Conservation (phyloP, 2,888 invertebrate genomes). For the Gryllus longicercus region DNA sequence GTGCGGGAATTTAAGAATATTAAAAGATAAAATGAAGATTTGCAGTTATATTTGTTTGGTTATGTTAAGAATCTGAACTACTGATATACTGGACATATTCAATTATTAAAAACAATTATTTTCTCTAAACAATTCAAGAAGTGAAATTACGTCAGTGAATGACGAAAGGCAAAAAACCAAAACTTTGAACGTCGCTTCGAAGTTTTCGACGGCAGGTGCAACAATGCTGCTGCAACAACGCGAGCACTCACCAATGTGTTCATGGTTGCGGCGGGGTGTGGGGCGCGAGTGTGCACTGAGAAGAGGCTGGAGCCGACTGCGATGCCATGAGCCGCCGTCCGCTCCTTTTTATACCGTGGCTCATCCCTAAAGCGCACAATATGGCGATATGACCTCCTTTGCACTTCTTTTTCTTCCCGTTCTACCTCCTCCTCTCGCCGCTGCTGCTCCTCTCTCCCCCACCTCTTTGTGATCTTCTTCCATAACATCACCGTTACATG, state of each 20-base stretch:
- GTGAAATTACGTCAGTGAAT: too few relatives aligned
- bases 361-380: background rate
- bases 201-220: too few relatives aligned
- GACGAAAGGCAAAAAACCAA: too few relatives aligned
- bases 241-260: background rate
- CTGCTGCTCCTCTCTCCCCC: slow-evolving; percentile 8
- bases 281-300: background rate
- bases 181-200: too few relatives aligned
- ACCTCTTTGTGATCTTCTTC: slow-evolving; percentile 17
- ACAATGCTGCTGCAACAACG: too few relatives aligned
- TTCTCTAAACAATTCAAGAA: too few relatives aligned
- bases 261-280: background rate
- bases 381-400: slow-evolving; percentile 17
- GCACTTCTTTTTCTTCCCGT: background rate
- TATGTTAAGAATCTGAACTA: too few relatives aligned
- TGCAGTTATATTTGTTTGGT: too few relatives aligned
- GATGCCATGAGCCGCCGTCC: background rate
- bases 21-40: too few relatives aligned
- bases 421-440: background rate
- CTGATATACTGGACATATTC: too few relatives aligned
- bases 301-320: background rate
- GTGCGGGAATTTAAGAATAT: too few relatives aligned
- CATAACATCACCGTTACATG: slow-evolving; percentile 2
- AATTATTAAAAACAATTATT: too few relatives aligned
- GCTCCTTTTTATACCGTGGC: background rate